Percentiles rank a stretch among this genome's conserved stretches.
These are phyloP conservation scores for Azorinus chamasolen DNA, from an alignment of 2,888 invertebrate species.

Conservation along the genomic window DNA sequence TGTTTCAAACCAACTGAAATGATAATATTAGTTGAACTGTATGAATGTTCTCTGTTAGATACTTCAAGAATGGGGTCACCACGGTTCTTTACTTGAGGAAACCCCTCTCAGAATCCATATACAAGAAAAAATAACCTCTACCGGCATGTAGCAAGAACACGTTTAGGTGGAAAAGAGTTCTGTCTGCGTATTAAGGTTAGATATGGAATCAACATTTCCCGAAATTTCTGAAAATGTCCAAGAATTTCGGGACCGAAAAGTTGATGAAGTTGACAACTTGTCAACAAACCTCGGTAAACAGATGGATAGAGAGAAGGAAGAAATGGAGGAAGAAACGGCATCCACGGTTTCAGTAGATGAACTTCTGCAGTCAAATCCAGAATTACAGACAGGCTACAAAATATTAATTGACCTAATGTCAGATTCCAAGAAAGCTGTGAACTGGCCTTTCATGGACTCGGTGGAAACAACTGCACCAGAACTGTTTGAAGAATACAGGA, in stretches of 20 bases:
- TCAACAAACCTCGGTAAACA: conserved; percentile 58
- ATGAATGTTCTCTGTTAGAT: conserved; percentile 7
- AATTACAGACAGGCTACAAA: conserved; percentile 84
- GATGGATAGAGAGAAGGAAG: conserved; percentile 52
- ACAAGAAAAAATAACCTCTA: conserved; percentile 24
- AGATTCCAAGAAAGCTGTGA: conserved; percentile 85
- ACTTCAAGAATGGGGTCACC: conserved; percentile 47
- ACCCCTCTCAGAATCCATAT: conserved; percentile 47
- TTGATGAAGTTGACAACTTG: conserved; percentile 64
- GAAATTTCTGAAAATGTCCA: not conserved
- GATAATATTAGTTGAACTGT: not conserved
- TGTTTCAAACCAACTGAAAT: not conserved
- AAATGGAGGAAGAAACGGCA: conserved; percentile 44
- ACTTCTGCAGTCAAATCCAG: conserved; percentile 68
- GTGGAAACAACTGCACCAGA: conserved; percentile 84
- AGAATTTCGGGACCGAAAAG: conserved; percentile 10
- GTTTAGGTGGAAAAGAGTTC: not conserved
- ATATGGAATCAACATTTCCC: not conserved
- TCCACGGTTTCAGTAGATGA: conserved; percentile 22
- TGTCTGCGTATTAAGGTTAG: no score
- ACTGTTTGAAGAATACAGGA: conserved; percentile 86
- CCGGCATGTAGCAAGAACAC: conserved; percentile 21
- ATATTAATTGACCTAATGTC: conserved; percentile 86
- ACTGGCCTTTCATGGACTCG: conserved; percentile 86
- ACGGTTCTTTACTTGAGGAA: conserved; percentile 48